Evolutionary conservation across 2,888 invertebrate genomes (phyloP).

Genomic region (Brassicogethes aeneus): DNA sequence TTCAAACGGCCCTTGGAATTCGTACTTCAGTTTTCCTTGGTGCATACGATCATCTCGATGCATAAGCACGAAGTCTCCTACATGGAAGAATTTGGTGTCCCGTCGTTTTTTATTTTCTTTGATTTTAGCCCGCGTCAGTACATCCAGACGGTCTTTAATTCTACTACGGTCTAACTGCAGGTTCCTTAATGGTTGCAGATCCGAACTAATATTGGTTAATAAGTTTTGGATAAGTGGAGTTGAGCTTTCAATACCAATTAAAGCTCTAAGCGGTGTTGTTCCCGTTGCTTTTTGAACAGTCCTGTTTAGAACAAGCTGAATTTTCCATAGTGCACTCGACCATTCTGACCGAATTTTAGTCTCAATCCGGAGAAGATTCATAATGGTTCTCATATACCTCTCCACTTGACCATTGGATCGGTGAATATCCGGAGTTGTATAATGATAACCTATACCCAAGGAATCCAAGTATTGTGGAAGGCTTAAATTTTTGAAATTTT

Average conservation of each 20-base stretch:
- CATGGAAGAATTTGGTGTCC: conserved; percentile 2
- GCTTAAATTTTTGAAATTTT: conserved; percentile 16
- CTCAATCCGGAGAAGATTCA: conserved; percentile 5
- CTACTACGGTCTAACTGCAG: conserved; percentile 12
- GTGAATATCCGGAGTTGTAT: conserved; percentile 9
- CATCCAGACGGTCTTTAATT: conserved; percentile 1
- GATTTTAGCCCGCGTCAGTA: background rate
- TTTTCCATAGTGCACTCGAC: conserved; percentile 17
- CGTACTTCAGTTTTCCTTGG: conserved; percentile 11
- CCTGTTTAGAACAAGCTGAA: conserved; percentile 16
- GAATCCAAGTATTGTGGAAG: conserved; percentile 13
- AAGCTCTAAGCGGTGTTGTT: conserved; percentile 14
- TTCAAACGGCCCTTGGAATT: conserved; percentile 12
- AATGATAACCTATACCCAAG: conserved; percentile 10
- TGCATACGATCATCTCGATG: conserved; percentile 11
- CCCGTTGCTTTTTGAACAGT: conserved; percentile 18
- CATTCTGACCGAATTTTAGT: conserved; percentile 13
- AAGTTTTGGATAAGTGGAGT: conserved; percentile 18
- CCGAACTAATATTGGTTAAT: conserved; percentile 11
- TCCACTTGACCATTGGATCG: too few species aligned
- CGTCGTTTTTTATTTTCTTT: conserved; percentile 3
- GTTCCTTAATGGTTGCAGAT: conserved; percentile 14
- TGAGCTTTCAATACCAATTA: conserved; percentile 14
- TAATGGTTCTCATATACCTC: too few species aligned
- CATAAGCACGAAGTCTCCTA: conserved; percentile 9